Base-by-base conservation (phyloP, 2,888 invertebrate species). In the Cyrtodaria siliqua region DNA sequence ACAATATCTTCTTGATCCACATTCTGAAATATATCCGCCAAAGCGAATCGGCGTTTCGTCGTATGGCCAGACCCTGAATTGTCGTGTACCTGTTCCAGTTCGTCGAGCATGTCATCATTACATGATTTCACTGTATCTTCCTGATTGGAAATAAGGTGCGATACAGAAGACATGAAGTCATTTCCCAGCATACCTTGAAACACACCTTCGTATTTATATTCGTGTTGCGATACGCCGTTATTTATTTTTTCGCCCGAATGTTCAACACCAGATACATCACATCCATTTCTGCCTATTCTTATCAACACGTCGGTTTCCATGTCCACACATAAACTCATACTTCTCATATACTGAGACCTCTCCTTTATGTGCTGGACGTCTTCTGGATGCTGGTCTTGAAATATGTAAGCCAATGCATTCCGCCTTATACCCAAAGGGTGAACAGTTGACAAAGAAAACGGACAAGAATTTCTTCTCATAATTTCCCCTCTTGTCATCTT, bases 11-110 rank as follows among this genome's bases (percentile, higher is more conserved):
- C 50, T 4, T 64, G 16, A 1, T 57, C 44, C 40, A 77, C 60
- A 47, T 68, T 59, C 18, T 63, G 59, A 53, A 77, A 77, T 33
- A 77, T 68, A 33, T 77, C 49, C 24, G 68, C 71, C 53, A 68
- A 44, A 9, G 71, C 71, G n/a, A 62, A 49, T 50, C 77, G 50
- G 18, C 77, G 56, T 49, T 47, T 50, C 38, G 24, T 20, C 33
- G 33, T 33, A 8, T 33, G 33, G 12, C 12, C 4, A 33, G 4
- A 33, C 12, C 33, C 33, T 33, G 33, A 33, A 8, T 33, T 33
- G 4, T 33, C 33, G 4, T 4, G 4, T 33, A 12, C 6, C 6
- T 33, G 33, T 33, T 33, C 33, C 33, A 12, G 6, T 33, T 33
- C 33, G 33, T 33, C 33, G 12, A 33, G 33, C 33, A 12, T 33